Conservation (phyloP, 2,797 vertebrate species). For the Selene dorsalis region DNA sequence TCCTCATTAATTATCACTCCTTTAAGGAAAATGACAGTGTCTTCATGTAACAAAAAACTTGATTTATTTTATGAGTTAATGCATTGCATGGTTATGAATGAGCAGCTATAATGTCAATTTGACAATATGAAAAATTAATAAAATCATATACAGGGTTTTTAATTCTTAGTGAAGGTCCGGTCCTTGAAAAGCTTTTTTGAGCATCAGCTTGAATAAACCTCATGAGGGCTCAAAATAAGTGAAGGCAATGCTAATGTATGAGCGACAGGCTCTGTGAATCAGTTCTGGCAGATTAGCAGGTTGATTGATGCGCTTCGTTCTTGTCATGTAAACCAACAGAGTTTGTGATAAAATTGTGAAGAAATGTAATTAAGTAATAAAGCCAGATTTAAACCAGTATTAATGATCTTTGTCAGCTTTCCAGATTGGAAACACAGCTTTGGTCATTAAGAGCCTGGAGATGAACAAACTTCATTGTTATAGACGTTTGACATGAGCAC, state of each 20-base stretch:
- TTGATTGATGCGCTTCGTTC: constrained; percentile 67
- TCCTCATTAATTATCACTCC: background rate
- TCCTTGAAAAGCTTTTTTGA: constrained; percentile 39
- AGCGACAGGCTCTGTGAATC: constrained; percentile 47
- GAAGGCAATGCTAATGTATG: constrained; percentile 31
- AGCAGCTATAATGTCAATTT: constrained; percentile 44
- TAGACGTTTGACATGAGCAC: constrained; percentile 43
- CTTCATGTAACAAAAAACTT: constrained; percentile 51
- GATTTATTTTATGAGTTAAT: constrained; percentile 27
- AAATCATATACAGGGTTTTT: constrained; percentile 39
- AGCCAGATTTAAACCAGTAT: constrained; percentile 62
- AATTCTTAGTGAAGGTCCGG: constrained; percentile 14
- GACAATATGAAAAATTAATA: constrained; percentile 45
- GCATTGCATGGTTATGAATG: constrained; percentile 50
- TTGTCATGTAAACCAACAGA: constrained; percentile 59
- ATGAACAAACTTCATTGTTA: constrained; percentile 50
- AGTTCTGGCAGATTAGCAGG: constrained; percentile 56
- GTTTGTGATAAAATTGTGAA: constrained; percentile 53
- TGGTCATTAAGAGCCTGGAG: constrained; percentile 38
- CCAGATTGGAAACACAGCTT: constrained; percentile 57
- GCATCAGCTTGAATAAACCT: constrained; percentile 28
- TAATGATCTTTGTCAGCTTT: constrained; percentile 70
- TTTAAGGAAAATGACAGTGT: constrained; percentile 18
- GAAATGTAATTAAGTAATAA: constrained; percentile 59
- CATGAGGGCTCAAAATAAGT: constrained; percentile 28